These are phyloP conservation scores for Melikaiella ostensackeni DNA, from an alignment of 2,888 invertebrate genomes.

Conservation along the genomic window DNA sequence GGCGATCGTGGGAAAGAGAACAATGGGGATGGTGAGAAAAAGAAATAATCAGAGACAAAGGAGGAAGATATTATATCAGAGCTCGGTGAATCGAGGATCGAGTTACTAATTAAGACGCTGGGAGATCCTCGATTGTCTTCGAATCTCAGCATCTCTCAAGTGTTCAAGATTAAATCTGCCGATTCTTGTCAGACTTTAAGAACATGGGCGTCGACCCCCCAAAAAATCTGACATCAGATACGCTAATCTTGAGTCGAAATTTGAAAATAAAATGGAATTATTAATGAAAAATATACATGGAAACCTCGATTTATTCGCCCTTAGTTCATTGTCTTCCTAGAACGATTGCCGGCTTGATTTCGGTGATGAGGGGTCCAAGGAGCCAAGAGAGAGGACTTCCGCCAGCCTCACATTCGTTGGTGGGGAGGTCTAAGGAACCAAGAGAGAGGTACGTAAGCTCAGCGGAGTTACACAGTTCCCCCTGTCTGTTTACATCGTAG, in stretches of 20 bases:
- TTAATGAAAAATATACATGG: no score
- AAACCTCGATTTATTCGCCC: no score
- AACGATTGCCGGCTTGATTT: no score
- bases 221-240: not conserved
- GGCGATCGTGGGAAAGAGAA: slow-evolving; percentile 15
- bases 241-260: not conserved
- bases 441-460: no score
- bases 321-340: no score
- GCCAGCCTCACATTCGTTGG: no score
- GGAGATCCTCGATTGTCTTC: slow-evolving; percentile 70
- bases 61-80: slow-evolving; percentile 32
- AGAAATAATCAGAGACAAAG: slow-evolving; percentile 30
- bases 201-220: not conserved
- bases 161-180: slow-evolving; percentile 70
- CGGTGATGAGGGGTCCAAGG: no score
- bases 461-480: no score
- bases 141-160: slow-evolving; percentile 69
- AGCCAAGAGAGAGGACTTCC: no score
- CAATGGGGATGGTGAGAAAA: slow-evolving; percentile 16
- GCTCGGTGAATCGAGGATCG: slow-evolving; percentile 46
- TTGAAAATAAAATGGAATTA: not conserved
- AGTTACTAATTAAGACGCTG: slow-evolving; percentile 75
- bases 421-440: no score
- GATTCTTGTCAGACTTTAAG: slow-evolving; percentile 45
- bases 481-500: no score